Percentiles rank a stretch among this genome's conserved stretches.
Conservation (phyloP, 2,888 invertebrate genomes). For the Monopis laevigella region DNA sequence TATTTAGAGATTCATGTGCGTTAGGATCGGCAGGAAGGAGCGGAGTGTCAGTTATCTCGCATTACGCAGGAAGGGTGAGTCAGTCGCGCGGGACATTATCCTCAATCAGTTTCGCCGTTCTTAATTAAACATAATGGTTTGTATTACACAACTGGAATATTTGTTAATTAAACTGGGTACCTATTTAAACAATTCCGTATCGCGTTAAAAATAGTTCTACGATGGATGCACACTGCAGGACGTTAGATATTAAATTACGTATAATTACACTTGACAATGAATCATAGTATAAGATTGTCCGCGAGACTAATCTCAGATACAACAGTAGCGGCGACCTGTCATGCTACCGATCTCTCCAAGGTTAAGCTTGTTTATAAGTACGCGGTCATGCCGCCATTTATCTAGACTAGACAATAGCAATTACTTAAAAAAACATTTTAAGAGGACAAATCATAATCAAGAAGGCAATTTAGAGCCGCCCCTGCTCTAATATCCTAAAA, state of each 20-base stretch:
- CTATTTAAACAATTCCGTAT: not conserved
- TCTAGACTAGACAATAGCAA: too few relatives aligned
- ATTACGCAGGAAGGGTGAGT: constrained; percentile 57
- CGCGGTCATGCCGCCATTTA: too few relatives aligned
- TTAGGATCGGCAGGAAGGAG: constrained; percentile 59
- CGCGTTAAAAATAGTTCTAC: not conserved
- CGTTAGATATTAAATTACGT: not conserved
- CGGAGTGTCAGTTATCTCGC: constrained; percentile 44
- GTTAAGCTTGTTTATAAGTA: not conserved
- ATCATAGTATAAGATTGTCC: constrained; percentile 26
- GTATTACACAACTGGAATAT: constrained; percentile 5
- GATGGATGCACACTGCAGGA: not conserved
- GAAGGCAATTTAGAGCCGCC: too few relatives aligned
- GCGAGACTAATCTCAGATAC: constrained; percentile 13
- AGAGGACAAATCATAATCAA: too few relatives aligned
- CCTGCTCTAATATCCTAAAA: too few relatives aligned
- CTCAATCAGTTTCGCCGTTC: constrained; percentile 34
- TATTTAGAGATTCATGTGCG: constrained; percentile 17
- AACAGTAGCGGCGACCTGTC: constrained; percentile 35
- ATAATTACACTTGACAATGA: constrained; percentile 24
- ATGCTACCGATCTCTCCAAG: constrained; percentile 20
- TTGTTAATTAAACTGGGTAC: not conserved
- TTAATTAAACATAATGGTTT: constrained; percentile 10
- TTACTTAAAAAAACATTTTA: too few relatives aligned
- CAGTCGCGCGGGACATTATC: constrained; percentile 42